Conservation (phyloP, 2,888 invertebrate species). For the Ferdinandea cuprea region DNA sequence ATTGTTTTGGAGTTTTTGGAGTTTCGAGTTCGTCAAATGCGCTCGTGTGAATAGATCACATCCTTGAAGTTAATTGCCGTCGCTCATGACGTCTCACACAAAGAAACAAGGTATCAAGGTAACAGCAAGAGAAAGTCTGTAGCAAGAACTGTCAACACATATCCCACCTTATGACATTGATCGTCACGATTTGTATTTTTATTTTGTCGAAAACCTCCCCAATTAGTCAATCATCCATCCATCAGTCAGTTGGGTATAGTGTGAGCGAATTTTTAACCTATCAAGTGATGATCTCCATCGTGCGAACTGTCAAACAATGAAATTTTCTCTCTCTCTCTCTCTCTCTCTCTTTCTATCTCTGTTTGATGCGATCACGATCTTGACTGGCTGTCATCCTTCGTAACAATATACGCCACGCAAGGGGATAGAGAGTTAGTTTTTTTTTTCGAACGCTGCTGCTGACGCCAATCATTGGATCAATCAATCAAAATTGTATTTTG, state of each 20-base stretch:
- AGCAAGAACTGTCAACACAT: constrained; percentile 33
- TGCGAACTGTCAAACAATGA: constrained; percentile 52
- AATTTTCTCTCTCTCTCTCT: neutral
- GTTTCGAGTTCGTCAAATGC: constrained; percentile 15
- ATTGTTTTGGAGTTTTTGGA: constrained; percentile 36
- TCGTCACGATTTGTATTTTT: constrained; percentile 38
- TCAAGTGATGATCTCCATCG: constrained; percentile 17
- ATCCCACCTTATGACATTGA: constrained; percentile 29
- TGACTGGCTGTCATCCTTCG: constrained; percentile 41
- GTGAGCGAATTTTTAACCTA: constrained; percentile 23
- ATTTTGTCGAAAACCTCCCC: constrained; percentile 31
- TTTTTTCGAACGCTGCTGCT: too few species aligned
- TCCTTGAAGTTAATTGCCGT: constrained; percentile 42
- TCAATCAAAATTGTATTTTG: constrained; percentile 59
- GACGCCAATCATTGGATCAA: constrained; percentile 55
- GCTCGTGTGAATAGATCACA: constrained; percentile 35
- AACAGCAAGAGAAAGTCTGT: constrained; percentile 38
- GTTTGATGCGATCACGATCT: constrained; percentile 42
- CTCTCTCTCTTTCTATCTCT: neutral
- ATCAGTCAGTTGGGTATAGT: neutral
- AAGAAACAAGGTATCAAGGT: constrained; percentile 30
- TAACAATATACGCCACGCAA: constrained; percentile 6
- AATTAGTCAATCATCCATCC: constrained; percentile 56
- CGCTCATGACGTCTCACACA: neutral
- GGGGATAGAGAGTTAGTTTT: constrained; percentile 40